Percentiles rank a stretch among this genome's conserved stretches.
Evolutionary conservation across 2,888 invertebrate genomes (phyloP).

Genomic region (Archaeoteleia sp.): DNA sequence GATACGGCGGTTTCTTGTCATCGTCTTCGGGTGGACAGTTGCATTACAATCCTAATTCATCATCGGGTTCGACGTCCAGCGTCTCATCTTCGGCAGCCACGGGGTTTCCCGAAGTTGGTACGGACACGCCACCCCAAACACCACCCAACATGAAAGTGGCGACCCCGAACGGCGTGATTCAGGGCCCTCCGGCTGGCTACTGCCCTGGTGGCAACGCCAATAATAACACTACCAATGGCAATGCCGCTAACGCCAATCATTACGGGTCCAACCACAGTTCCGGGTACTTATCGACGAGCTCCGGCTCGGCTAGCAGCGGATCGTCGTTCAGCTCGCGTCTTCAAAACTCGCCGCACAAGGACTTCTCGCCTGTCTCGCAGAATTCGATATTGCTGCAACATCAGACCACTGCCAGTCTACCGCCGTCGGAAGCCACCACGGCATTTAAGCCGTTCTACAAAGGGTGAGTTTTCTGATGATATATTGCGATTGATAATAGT

Average conservation of each 20-base stretch:
- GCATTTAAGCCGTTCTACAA: slow-evolving; percentile 94
- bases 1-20: slow-evolving; percentile 75
- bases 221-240: slow-evolving; percentile 56
- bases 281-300: slow-evolving; percentile 76
- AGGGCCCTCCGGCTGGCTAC: slow-evolving; percentile 79
- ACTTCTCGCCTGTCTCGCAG: slow-evolving; percentile 69
- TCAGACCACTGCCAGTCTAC: slow-evolving; percentile 71
- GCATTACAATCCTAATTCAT: slow-evolving; percentile 72
- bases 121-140: slow-evolving; percentile 95
- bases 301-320: slow-evolving; percentile 77
- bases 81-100: slow-evolving; percentile 83
- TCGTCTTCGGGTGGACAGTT: slow-evolving; percentile 70
- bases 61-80: slow-evolving; percentile 71
- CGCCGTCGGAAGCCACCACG: slow-evolving; percentile 75
- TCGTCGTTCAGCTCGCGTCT: slow-evolving; percentile 76
- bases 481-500: no score
- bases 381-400: slow-evolving; percentile 71
- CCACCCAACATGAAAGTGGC: slow-evolving; percentile 95
- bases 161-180: slow-evolving; percentile 77
- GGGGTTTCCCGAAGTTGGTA: slow-evolving; percentile 89
- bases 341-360: slow-evolving; percentile 74
- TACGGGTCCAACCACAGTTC: slow-evolving; percentile 69
- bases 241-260: slow-evolving; percentile 62
- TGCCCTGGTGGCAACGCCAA: slow-evolving; percentile 80
- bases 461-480: slow-evolving; percentile 83